Evolutionary conservation across 1,140 invertebrate species (phyloP).

Genomic region (Pentalonia nigronervosa): DNA sequence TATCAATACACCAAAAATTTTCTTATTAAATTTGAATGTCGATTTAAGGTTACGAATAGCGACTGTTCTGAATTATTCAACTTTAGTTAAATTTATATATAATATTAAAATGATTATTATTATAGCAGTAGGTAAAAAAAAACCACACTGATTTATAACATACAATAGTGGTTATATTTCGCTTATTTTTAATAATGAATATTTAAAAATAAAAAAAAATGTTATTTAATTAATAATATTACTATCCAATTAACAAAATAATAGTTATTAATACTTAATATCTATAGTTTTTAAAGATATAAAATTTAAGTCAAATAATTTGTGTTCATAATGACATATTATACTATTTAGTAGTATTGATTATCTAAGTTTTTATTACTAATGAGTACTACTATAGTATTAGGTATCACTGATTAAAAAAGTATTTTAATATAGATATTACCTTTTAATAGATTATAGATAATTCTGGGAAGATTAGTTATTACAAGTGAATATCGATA

Average conservation of each 20-base stretch:
- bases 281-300: too few species aligned
- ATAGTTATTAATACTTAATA: too few species aligned
- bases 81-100: too few species aligned
- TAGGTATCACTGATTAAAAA: not conserved
- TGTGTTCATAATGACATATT: too few species aligned
- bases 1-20: not conserved
- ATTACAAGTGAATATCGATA: not conserved
- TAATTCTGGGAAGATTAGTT: not conserved
- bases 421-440: not conserved
- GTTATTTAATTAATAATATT: too few species aligned
- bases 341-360: too few species aligned
- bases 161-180: not conserved
- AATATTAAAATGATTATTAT: not conserved
- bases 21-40: not conserved
- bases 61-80: not conserved
- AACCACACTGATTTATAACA: not conserved
- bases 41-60: not conserved
- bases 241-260: too few species aligned
- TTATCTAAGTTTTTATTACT: too few species aligned
- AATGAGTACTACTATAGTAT: too few species aligned
- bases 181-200: not conserved
- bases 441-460: slow-evolving; percentile 10
- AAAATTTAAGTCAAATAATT: too few species aligned
- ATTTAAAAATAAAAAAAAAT: too few species aligned
- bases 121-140: not conserved